Conservation (phyloP, 2,797 vertebrate species). For the Mormyrops attenuatus region DNA sequence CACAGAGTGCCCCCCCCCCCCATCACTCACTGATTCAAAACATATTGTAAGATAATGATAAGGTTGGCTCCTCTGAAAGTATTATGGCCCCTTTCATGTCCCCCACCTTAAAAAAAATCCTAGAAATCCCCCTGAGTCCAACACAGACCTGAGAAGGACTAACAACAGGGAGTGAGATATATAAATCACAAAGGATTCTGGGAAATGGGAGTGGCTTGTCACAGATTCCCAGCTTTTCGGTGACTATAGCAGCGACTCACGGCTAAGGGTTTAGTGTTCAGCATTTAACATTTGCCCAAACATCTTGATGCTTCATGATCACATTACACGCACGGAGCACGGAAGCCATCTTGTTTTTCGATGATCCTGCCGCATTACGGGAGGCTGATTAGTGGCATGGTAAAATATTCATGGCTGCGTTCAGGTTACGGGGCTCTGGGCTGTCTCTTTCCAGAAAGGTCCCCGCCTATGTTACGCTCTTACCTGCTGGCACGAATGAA, state of each 20-base stretch:
- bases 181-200: neutral
- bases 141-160: neutral
- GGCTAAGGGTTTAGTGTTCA: neutral
- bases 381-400: neutral
- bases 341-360: conserved; percentile 8
- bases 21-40: neutral
- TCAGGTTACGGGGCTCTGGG: neutral
- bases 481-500: neutral
- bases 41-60: neutral
- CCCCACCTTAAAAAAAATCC: neutral
- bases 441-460: neutral
- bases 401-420: neutral
- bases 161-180: neutral
- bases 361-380: neutral
- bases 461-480: neutral
- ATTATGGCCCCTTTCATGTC: neutral
- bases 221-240: neutral
- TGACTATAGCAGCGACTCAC: neutral
- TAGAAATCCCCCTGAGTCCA: neutral
- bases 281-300: conserved; percentile 7
- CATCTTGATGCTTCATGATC: neutral
- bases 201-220: neutral
- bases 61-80: neutral
- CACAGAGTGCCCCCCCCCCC: neutral
- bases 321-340: neutral